Conservation (phyloP, 2,797 vertebrate species). For the Hypotaenidia philippensis region DNA sequence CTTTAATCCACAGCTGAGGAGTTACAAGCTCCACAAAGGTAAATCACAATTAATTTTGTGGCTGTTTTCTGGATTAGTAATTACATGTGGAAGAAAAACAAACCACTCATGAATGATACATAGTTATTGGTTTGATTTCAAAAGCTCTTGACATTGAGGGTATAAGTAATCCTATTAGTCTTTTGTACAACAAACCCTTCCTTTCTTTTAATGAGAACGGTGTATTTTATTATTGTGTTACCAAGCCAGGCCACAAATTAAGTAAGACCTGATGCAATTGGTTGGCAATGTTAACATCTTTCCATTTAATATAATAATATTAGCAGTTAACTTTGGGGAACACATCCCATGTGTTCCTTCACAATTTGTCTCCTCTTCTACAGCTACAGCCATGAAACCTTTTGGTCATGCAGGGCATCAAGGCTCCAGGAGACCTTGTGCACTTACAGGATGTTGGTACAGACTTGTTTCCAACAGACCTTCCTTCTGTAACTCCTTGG, state of each 20-base stretch:
- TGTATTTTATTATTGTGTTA: not conserved
- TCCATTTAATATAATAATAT: not conserved
- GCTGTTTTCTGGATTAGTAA: not conserved
- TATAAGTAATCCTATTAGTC: not conserved
- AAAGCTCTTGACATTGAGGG: not conserved
- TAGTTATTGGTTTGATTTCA: constrained; percentile 27
- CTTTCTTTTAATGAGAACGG: not conserved
- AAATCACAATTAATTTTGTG: not conserved
- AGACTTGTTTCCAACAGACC: not conserved
- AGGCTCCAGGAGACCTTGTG: not conserved
- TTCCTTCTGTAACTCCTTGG: not conserved
- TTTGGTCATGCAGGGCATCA: not conserved
- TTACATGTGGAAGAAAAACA: not conserved
- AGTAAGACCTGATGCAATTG: not conserved
- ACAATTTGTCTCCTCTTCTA: not conserved
- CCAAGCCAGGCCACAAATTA: not conserved
- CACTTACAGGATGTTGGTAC: not conserved
- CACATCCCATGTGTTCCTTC: not conserved
- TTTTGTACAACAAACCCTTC: constrained; percentile 1
- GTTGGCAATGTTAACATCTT: not conserved
- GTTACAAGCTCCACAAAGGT: not conserved
- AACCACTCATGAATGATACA: not conserved
- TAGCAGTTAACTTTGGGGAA: not conserved
- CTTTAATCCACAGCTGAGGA: not conserved
- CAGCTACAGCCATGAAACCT: not conserved